Evolutionary conservation across 2,888 invertebrate species (phyloP).

Genomic region (Idaea aversata): DNA sequence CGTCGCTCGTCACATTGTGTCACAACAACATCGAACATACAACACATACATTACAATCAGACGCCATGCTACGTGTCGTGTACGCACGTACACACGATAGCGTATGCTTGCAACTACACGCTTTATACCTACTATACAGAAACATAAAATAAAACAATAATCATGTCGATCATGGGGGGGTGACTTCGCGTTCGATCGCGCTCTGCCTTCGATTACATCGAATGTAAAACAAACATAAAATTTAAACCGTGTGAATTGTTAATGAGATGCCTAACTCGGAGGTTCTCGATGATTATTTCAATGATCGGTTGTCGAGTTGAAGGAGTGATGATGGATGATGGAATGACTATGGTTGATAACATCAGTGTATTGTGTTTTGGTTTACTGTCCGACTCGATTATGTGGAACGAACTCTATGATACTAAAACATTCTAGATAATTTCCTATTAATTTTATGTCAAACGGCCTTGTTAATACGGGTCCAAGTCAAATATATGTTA

Average conservation of each 20-base stretch:
- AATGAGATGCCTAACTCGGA: slow-evolving; percentile 31
- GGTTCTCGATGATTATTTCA: slow-evolving; percentile 27
- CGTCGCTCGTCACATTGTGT: slow-evolving; percentile 44
- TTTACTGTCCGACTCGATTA: slow-evolving; percentile 36
- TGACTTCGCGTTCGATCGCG: slow-evolving; percentile 47
- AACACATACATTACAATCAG: slow-evolving; percentile 46
- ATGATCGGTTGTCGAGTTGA: slow-evolving; percentile 33
- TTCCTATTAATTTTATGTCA: neutral
- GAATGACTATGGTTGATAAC: slow-evolving; percentile 52
- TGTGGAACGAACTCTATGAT: slow-evolving; percentile 17
- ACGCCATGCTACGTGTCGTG: slow-evolving; percentile 26
- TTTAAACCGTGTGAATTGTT: slow-evolving; percentile 45
- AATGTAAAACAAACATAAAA: slow-evolving; percentile 51
- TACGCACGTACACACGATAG: slow-evolving; percentile 25
- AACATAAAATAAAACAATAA: slow-evolving; percentile 63
- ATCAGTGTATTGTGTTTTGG: slow-evolving; percentile 70
- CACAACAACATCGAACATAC: slow-evolving; percentile 74
- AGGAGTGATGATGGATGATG: slow-evolving; percentile 26
- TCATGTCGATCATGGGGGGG: slow-evolving; percentile 61
- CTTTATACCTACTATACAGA: slow-evolving; percentile 67
- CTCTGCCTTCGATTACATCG: slow-evolving; percentile 36
- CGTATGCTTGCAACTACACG: slow-evolving; percentile 59
- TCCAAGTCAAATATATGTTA: neutral
- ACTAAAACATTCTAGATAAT: neutral
- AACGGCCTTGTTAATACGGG: neutral